These are phyloP conservation scores for Sebastolobus altivelis DNA, from an alignment of 2,797 vertebrate species.

Conservation along the genomic window DNA sequence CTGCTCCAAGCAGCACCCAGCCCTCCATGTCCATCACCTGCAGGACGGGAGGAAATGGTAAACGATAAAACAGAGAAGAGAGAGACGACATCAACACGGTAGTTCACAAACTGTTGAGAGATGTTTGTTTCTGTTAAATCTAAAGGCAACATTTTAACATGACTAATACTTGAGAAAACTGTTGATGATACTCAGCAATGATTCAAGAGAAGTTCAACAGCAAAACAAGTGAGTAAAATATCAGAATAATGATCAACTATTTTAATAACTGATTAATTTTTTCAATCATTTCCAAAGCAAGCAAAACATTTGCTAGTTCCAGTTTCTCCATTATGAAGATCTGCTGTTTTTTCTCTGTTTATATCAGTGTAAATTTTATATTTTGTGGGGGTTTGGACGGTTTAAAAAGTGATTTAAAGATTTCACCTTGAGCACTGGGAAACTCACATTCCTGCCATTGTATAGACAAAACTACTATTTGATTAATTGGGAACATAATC, in stretches of 20 bases:
- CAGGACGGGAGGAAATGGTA: not conserved
- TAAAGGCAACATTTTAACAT: not conserved
- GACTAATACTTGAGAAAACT: not conserved
- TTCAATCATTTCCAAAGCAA: not conserved
- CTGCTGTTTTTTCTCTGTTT: not conserved
- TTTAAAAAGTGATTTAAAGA: too few species aligned
- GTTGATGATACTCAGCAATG: not conserved
- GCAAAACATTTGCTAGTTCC: not conserved
- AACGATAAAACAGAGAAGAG: too few species aligned
- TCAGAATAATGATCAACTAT: not conserved
- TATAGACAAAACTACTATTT: not conserved
- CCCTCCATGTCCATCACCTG: constrained; percentile 91
- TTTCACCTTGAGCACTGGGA: too few species aligned
- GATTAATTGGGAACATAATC: too few species aligned
- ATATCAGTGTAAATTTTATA: not conserved
- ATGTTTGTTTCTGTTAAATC: not conserved
- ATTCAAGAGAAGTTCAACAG: not conserved
- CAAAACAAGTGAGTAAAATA: not conserved
- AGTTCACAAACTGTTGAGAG: not conserved
- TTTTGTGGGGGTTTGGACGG: not conserved
- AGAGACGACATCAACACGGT: not conserved
- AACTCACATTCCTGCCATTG: too few species aligned
- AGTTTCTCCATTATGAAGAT: not conserved
- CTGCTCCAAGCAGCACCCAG: constrained; percentile 90
- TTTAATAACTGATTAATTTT: not conserved